These are phyloP conservation scores for Psilanteris sp. DNA, from an alignment of 1,140 invertebrate genomes.

Conservation along the genomic window DNA sequence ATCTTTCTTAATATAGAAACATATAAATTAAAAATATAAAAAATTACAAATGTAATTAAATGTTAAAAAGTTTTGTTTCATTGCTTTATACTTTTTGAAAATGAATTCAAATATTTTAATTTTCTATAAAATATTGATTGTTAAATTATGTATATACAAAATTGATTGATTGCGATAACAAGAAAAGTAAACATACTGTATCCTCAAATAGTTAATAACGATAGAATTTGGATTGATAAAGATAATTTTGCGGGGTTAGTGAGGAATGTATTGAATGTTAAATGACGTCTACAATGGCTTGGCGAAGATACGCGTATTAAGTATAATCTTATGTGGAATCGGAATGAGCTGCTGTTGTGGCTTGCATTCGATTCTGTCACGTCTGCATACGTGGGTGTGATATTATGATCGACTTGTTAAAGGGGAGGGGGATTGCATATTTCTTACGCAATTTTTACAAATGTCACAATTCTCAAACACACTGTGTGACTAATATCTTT, in stretches of 20 bases:
- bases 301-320: not conserved
- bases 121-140: no score
- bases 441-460: conserved; percentile 21
- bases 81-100: no score
- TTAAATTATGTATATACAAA: no score
- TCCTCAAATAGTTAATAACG: not conserved
- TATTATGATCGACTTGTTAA: conserved; percentile 25
- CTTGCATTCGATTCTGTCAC: conserved; percentile 21
- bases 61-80: no score
- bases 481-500: no score
- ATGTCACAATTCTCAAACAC: conserved; percentile 1
- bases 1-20: no score
- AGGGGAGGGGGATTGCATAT: no score
- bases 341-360: not conserved
- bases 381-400: conserved; percentile 26
- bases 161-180: no score
- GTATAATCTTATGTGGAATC: conserved; percentile 13
- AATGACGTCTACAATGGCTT: not conserved
- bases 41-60: no score
- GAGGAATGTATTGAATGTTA: conserved; percentile 3
- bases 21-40: no score
- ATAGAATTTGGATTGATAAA: not conserved
- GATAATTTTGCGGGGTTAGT: conserved; percentile 2
- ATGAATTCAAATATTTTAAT: no score
- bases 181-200: no score